phyloP scores from a whole-genome alignment of 2,797 vertebrate genomes.

The Labroides dimidiatus region DNA sequence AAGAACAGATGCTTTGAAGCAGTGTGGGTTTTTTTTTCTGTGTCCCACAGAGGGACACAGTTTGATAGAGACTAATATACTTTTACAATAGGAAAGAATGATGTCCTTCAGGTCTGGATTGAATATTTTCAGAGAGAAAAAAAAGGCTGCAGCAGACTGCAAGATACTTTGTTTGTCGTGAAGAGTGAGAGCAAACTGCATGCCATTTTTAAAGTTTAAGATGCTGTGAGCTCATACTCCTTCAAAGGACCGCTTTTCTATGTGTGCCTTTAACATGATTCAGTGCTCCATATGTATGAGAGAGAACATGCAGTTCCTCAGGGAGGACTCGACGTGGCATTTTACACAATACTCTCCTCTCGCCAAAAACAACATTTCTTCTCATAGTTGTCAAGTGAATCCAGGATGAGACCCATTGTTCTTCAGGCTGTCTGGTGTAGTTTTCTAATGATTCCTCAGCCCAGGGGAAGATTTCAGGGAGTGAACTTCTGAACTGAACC shows the following conservation, averaged over 20 bases:
- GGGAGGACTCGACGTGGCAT: slow-evolving; percentile 41
- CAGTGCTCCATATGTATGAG: slow-evolving; percentile 37
- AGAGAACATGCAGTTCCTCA: slow-evolving; percentile 33
- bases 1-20: slow-evolving; percentile 22
- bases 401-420: slow-evolving; percentile 51
- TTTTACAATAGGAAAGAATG: slow-evolving; percentile 37
- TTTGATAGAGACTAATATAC: slow-evolving; percentile 8
- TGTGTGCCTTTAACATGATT: slow-evolving; percentile 31
- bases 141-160: slow-evolving; percentile 10
- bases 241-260: slow-evolving; percentile 21
- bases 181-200: not conserved
- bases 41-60: slow-evolving; percentile 11
- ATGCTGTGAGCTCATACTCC: slow-evolving; percentile 34
- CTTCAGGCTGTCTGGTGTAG: slow-evolving; percentile 34
- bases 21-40: slow-evolving; percentile 6
- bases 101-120: not conserved
- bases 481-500: slow-evolving; percentile 74
- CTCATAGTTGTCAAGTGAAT: slow-evolving; percentile 45
- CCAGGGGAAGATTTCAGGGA: slow-evolving; percentile 52
- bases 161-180: slow-evolving; percentile 14
- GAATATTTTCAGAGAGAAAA: slow-evolving; percentile 16
- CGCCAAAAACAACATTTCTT: slow-evolving; percentile 59
- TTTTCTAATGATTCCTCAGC: slow-evolving; percentile 50
- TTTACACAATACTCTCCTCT: slow-evolving; percentile 16
- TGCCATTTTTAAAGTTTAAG: slow-evolving; percentile 7